Evolutionary conservation across 2,113 vertebrate species (phyloP), one percentile per base, ranked within the genome.

Genomic region (Ctenodactylus gundi): DNA sequence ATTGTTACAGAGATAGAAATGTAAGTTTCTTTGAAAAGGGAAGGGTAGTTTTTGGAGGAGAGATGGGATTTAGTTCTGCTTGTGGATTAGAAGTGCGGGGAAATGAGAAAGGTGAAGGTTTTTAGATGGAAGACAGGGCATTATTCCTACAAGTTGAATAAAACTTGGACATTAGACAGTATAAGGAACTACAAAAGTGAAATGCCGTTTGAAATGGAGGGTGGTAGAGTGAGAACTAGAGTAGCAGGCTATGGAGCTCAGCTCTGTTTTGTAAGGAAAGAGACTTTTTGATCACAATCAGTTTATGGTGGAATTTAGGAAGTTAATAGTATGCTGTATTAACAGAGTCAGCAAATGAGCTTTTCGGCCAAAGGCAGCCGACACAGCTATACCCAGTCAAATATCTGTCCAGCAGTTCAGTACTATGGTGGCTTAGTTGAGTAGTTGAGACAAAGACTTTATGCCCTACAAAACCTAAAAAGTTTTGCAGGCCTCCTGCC

Each of bases 191-290:
- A 82, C 7, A 72, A 10, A 62, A 9, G 60, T 17, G 27, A 46
- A 96, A 81, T 55, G 55, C 23, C 81, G 1, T 68, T 68, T 78
- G 55, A 64, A 85, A 51, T 75, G 7, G 64, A 70, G 62, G 60
- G 1, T 49, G 25, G 73, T 25, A 12, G n/a, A 70, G n/a, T 64
- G 75, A 53, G 51, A 58, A 13, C 53, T 73, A 87, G 39, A n/a
- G 4, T 87, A 67, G 78, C 14, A 62, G 41, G 77, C 65, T 51
- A 25, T 57, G 58, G 53, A n/a, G 4, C 55, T 95, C 60, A 75
- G 49, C 46, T 92, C 36, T 90, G 4, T 78, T 77, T 81, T 83
- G 23, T 93, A 75, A 96, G 60, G 72, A 81, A 89, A 57, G 23
- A 31, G 41, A 78, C 36, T 64, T 73, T 70, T n/a, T 85, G 53